phyloP scores from a whole-genome alignment of 2,797 vertebrate species.

The Thunnus albacares region DNA sequence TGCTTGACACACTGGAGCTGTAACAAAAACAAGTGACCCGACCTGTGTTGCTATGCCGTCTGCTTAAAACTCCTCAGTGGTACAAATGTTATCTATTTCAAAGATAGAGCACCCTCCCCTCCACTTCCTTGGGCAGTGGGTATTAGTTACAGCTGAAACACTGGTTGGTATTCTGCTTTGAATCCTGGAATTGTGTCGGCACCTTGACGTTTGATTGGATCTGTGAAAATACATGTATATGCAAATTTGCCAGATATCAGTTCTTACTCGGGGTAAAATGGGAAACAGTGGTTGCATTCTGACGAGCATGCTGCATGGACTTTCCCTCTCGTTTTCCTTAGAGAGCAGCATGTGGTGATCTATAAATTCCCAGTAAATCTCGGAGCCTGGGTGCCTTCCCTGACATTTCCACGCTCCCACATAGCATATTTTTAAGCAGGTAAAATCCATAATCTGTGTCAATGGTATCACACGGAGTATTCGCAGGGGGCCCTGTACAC shows the following conservation, averaged over 20 bases:
- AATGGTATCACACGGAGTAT: slow-evolving; percentile 85
- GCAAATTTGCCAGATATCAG: slow-evolving; percentile 85
- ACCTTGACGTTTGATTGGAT: slow-evolving; percentile 88
- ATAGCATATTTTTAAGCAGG: slow-evolving; percentile 87
- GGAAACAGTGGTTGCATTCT: slow-evolving; percentile 82
- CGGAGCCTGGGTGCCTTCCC: slow-evolving; percentile 77
- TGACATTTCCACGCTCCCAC: slow-evolving; percentile 86
- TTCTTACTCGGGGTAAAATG: slow-evolving; percentile 82
- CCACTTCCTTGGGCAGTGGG: slow-evolving; percentile 68
- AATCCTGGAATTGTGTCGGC: slow-evolving; percentile 83
- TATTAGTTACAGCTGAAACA: slow-evolving; percentile 83
- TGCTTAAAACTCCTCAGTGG: slow-evolving; percentile 73
- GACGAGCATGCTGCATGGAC: slow-evolving; percentile 72
- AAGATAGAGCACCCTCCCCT: slow-evolving; percentile 75
- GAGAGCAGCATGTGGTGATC: slow-evolving; percentile 81
- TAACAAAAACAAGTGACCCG: slow-evolving; percentile 73
- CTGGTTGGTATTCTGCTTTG: slow-evolving; percentile 81
- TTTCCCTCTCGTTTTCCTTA: slow-evolving; percentile 64
- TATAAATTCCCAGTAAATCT: slow-evolving; percentile 87
- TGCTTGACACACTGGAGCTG: slow-evolving; percentile 68
- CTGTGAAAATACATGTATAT: slow-evolving; percentile 87
- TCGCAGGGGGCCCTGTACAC: slow-evolving; percentile 69
- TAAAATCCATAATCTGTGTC: slow-evolving; percentile 89
- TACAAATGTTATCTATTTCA: slow-evolving; percentile 80
- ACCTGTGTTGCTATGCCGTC: slow-evolving; percentile 58